Evolutionary conservation across 2,888 invertebrate genomes (phyloP).

Genomic region (Physocephala rufipes): DNA sequence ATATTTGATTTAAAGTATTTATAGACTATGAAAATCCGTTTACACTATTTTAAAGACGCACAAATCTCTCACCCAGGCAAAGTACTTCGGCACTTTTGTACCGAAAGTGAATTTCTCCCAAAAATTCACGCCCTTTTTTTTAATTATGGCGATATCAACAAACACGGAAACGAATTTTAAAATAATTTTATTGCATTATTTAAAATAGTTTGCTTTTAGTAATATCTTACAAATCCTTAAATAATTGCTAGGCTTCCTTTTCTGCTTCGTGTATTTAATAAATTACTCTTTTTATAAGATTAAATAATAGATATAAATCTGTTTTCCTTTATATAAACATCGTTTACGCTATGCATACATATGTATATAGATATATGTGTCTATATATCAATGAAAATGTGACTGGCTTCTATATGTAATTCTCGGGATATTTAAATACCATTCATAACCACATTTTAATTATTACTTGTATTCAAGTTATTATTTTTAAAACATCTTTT

Average conservation of each 20-base stretch:
- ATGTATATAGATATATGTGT: neutral
- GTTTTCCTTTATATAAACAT: slow-evolving; percentile 1
- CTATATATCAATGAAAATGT: neutral
- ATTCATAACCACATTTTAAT: too few species aligned
- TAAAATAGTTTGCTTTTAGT: slow-evolving; percentile 29
- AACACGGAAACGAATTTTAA: neutral
- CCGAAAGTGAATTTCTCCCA: too few species aligned
- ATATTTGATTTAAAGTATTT: too few species aligned
- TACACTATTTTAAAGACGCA: too few species aligned
- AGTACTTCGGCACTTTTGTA: too few species aligned
- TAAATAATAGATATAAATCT: slow-evolving; percentile 17
- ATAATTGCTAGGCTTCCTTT: neutral
- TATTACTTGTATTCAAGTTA: too few species aligned
- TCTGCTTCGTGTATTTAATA: neutral
- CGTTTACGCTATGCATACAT: neutral
- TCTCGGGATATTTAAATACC: neutral
- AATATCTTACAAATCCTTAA: slow-evolving; percentile 12
- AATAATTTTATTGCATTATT: slow-evolving; percentile 25
- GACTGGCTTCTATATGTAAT: neutral
- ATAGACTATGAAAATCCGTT: too few species aligned
- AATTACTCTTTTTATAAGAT: neutral
- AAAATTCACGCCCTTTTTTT: too few species aligned
- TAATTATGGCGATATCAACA: too few species aligned
- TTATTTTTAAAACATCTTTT: neutral
- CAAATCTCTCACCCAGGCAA: too few species aligned